Base-by-base conservation (phyloP, 2,797 vertebrate species). In the Balearica regulorum region DNA sequence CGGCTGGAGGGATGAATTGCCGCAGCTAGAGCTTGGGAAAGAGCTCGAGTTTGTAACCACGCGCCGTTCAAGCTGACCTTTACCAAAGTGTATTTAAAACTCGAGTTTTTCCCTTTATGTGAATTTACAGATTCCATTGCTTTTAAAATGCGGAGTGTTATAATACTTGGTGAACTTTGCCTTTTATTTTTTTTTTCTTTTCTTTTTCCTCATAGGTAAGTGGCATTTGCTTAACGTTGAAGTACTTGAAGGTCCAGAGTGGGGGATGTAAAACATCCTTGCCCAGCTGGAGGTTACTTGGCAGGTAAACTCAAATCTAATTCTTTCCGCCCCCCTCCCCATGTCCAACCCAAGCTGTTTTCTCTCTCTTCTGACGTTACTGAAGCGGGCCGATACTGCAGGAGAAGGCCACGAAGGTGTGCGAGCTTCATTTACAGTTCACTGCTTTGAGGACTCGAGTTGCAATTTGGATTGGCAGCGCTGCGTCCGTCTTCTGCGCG, bases 141-240 rank as follows among this genome's bases (percentile, higher is more conserved):
- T 92, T 96, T 94, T 70, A 69, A 94, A 96, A 90, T 18, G 79
- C 3, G 9, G 43, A 5, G 3, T 7, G 39, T 83, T 92, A 43
- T 53, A 91, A 89, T 64, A 89, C 70, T 69, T 20, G 35, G 28
- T 96, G 93, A 96, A 95, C 89, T 90, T 94, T 96, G 93, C 94
- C 83, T 90, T 77, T 62, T 46, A 10, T 83, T 96, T 11, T 39
- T 39, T 83, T 91, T 57, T 16, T 91, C 87, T 83, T 57, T 76
- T 44, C 73, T 95, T 46, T 95, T 90, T 94, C 86, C 94, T 91
- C 35, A 17, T 97, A 98, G 97, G 98, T 98, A 98, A 98, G 98
- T 98, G 98, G 66, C 88, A 83, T 96, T 98, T 97, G 76, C 81
- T 97, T 97, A 91, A 93, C 95, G 84, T 96, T 97, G 95, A 94